Evolutionary conservation across 1,140 invertebrate genomes (phyloP).

Genomic region (Hormaphis cornu): DNA sequence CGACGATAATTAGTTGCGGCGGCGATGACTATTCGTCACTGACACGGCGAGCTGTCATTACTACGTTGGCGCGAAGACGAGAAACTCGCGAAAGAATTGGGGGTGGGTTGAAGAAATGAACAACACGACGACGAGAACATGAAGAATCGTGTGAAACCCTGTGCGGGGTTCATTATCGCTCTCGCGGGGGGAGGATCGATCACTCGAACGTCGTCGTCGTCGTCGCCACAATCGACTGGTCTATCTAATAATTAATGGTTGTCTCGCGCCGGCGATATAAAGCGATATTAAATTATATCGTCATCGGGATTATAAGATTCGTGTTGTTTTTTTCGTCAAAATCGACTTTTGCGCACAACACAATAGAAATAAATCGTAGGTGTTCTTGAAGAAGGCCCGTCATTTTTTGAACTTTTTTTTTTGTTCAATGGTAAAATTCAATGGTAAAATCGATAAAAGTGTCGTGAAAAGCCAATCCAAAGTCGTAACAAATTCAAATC

Average conservation of each 20-base stretch:
- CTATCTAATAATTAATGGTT: conserved; percentile 24
- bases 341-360: no score
- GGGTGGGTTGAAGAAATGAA: no score
- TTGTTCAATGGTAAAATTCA: no score
- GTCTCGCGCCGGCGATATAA: neutral
- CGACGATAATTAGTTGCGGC: neutral
- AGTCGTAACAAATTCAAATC: no score
- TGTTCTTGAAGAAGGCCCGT: no score
- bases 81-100: conserved; percentile 1
- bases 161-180: neutral
- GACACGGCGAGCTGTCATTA: neutral
- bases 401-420: no score
- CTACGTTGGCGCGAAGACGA: neutral
- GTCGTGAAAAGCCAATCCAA: no score
- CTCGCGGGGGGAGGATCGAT: neutral
- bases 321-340: no score
- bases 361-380: no score
- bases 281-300: neutral
- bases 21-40: neutral
- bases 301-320: neutral
- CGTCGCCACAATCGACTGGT: neutral
- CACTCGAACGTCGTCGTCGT: neutral
- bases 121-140: no score
- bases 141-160: conserved; percentile 17
- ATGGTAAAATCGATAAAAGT: no score